Percentiles rank a stretch among this genome's conserved stretches.
phyloP scores from a whole-genome alignment of 2,888 invertebrate species.

The Machimus rusticus region DNA sequence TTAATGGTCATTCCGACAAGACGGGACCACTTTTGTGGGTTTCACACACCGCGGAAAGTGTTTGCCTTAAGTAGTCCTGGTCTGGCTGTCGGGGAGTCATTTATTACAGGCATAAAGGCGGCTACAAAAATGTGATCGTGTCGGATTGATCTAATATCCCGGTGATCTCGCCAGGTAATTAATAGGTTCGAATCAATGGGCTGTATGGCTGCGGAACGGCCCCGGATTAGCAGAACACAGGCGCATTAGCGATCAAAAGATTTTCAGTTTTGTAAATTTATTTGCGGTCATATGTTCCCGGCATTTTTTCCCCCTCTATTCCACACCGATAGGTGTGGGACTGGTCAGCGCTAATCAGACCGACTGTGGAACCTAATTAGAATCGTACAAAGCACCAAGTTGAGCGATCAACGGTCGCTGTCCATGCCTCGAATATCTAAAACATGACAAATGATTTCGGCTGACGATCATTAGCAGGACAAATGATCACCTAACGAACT shows the following conservation, averaged over 20 bases:
- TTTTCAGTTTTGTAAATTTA: not conserved
- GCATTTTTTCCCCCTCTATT: not conserved
- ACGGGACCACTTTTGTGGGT: not conserved
- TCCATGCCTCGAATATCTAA: not conserved
- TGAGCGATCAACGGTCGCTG: not conserved
- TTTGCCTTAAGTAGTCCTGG: slow-evolving; percentile 34
- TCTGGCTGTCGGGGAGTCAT: slow-evolving; percentile 25
- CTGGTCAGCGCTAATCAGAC: not conserved
- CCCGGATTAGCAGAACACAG: not conserved
- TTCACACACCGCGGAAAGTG: slow-evolving; percentile 19
- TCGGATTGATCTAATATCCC: slow-evolving; percentile 32
- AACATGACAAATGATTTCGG: slow-evolving; percentile 9
- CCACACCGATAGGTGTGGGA: not conserved
- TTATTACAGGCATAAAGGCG: slow-evolving; percentile 29
- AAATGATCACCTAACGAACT: slow-evolving; percentile 10
- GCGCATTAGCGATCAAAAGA: slow-evolving; percentile 2
- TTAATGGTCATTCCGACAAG: not conserved
- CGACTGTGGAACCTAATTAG: not conserved
- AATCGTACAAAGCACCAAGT: not conserved
- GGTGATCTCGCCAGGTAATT: slow-evolving; percentile 16
- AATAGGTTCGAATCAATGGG: slow-evolving; percentile 14
- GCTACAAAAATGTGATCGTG: slow-evolving; percentile 32
- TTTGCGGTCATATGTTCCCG: not conserved
- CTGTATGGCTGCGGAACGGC: not conserved
- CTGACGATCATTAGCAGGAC: slow-evolving; percentile 4